Evolutionary conservation across 2,113 vertebrate species (phyloP), one percentile per base, ranked within the genome.

Genomic region (Ceyx melanurus): DNA sequence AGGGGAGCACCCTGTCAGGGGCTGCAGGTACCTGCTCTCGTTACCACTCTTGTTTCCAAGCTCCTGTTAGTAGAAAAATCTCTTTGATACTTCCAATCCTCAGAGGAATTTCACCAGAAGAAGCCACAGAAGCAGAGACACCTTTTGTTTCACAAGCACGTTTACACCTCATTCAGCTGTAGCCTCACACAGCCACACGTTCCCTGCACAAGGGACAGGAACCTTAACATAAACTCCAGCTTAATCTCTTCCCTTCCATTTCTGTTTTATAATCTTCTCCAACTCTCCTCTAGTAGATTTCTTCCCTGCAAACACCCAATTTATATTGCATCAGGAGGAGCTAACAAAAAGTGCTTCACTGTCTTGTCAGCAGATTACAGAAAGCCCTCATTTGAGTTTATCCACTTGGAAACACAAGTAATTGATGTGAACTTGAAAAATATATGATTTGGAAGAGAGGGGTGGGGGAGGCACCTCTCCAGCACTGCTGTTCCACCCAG

Each of bases 361-460:
- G 76, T 87, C 57, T 84, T 93, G 86, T 92, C 93, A 91, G 88
- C 81, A 93, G 64, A 71, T 81, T 86, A 89, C 90, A 82, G 74
- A 25, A 80, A 75, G 28, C 43, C 68, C 90, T 94, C 76, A 81
- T 96, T 96, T 53, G 43, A 86, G 94, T 92, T 83, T 88, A 89
- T 88, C 90, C 91, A 70, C 37, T 67, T 26, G 62, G 90, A 97
- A 97, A 92, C 8, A 4, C 74, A 86, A 77, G 85, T 87, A 96
- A 96, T 83, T 90, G 91, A 93, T 92, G 86, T 64, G 77, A 95
- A 88, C 82, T 88, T 93, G 91, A 90, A 91, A 93, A 95, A 92
- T 81, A 84, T 40, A 76, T 15, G 48, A 76, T 62, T 79, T 80
- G 51, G 88, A 77, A 88, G 72, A n/a, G 7, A 7, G n/a, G 29